These are phyloP conservation scores for Eonycteris spelaea DNA, from an alignment of 2,113 vertebrate species.

Conservation along the genomic window DNA sequence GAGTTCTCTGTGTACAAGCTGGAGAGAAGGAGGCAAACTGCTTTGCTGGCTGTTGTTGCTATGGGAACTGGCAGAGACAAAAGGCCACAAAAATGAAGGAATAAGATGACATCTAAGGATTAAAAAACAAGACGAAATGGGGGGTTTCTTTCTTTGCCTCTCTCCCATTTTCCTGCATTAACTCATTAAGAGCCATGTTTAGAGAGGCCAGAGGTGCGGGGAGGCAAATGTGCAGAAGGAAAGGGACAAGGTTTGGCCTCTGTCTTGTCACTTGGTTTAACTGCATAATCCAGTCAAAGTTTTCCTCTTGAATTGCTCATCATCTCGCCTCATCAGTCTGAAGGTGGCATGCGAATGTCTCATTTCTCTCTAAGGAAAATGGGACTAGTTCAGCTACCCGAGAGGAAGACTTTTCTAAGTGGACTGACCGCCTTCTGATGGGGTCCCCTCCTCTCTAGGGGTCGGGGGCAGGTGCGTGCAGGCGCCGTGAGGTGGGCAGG, in stretches of 20 bases:
- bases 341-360: background rate
- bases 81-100: conserved; percentile 74
- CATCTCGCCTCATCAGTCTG: background rate
- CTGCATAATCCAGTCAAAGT: background rate
- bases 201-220: too few relatives aligned
- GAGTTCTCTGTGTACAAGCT: conserved; percentile 59
- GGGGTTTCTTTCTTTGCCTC: conserved; percentile 43
- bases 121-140: conserved; percentile 68
- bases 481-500: too few relatives aligned
- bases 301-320: background rate
- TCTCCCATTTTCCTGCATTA: background rate
- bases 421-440: background rate
- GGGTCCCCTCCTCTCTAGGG: background rate
- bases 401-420: background rate
- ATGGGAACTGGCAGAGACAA: conserved; percentile 83
- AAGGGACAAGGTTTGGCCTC: background rate
- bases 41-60: conserved; percentile 78
- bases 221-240: background rate
- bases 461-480: background rate
- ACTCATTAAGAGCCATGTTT: background rate
- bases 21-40: conserved; percentile 47
- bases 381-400: background rate
- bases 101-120: conserved; percentile 74
- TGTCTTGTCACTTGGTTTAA: background rate
- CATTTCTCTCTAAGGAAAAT: background rate